Evolutionary conservation across 1,140 invertebrate species (phyloP), one percentile per base, ranked within the genome.

Genomic region (Maniola jurtina): DNA sequence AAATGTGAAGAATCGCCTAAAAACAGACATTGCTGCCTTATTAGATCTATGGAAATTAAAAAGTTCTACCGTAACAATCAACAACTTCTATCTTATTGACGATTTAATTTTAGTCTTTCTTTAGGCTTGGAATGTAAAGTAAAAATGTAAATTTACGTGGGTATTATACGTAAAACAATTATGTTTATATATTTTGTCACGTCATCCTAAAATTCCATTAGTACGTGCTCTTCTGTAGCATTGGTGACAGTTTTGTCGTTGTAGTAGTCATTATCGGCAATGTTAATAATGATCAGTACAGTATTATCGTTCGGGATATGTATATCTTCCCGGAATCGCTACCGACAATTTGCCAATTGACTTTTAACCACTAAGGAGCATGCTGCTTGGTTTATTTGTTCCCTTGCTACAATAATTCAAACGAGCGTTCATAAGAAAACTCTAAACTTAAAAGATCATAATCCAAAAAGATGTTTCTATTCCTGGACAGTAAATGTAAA

Each of bases 101-200:
- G 40, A 42, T 1, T 42, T 10, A 10, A 2, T 42, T 10, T 2
- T 2, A 42, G 5, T 5, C 8, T 13, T 42, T 10, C 40, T 42
- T 8, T 2, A 48, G 14, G 2, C 1, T n/a, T n/a, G 1, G 11
- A 48, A 2, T 6, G 6, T 2, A 48, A 48, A n/a, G 14, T 2
- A 5, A 42, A n/a, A n/a, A n/a, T n/a, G n/a, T n/a, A n/a, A n/a
- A n/a, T n/a, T n/a, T n/a, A n/a, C n/a, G n/a, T n/a, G n/a, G n/a
- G n/a, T n/a, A n/a, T n/a, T n/a, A 42, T 42, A 42, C 13, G 40
- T 13, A 13, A 52, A 52, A 25, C 15, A 52, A 52, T 55, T 55
- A 35, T 55, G 52, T 55, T 55, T 55, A 34, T 11, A 55, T 55
- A 33, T 55, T 34, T 34, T 9, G n/a, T 55, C 52, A 55, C 52